These are phyloP conservation scores for Labeo calbasu DNA, from an alignment of 2,797 vertebrate species.

Conservation along the genomic window DNA sequence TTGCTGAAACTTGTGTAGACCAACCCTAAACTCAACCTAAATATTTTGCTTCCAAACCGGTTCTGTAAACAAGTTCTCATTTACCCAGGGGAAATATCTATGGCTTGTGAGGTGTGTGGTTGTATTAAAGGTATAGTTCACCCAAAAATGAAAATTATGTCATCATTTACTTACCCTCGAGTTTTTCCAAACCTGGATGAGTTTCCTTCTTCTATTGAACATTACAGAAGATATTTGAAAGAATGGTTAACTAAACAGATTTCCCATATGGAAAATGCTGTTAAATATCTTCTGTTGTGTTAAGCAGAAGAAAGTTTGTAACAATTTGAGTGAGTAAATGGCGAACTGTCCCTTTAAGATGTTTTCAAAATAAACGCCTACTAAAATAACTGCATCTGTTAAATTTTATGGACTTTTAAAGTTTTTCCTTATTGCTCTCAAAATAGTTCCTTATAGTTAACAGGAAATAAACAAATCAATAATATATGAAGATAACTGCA, in stretches of 20 bases:
- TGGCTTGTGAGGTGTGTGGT: background rate
- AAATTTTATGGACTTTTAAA: background rate
- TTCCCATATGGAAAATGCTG: background rate
- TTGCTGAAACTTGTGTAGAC: slow-evolving; percentile 16
- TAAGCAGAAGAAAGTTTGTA: background rate
- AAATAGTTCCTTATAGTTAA: background rate
- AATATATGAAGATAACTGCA: background rate
- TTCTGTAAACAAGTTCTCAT: slow-evolving; percentile 45
- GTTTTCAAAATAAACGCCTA: background rate
- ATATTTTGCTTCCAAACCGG: slow-evolving; percentile 65
- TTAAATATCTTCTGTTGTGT: background rate
- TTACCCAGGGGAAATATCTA: background rate
- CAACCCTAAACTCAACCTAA: slow-evolving; percentile 59
- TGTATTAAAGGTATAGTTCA: background rate
- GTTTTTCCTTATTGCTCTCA: background rate
- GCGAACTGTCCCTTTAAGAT: background rate
- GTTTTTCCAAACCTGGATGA: background rate
- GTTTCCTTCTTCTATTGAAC: background rate
- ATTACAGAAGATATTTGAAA: background rate
- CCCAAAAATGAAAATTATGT: background rate
- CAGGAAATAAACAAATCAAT: background rate
- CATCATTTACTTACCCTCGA: background rate
- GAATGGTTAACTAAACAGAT: background rate
- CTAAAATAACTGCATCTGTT: background rate
- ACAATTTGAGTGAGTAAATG: background rate